Conservation (phyloP, 64 coral and sea anemone genomes). For the Montipora sp. region DNA sequence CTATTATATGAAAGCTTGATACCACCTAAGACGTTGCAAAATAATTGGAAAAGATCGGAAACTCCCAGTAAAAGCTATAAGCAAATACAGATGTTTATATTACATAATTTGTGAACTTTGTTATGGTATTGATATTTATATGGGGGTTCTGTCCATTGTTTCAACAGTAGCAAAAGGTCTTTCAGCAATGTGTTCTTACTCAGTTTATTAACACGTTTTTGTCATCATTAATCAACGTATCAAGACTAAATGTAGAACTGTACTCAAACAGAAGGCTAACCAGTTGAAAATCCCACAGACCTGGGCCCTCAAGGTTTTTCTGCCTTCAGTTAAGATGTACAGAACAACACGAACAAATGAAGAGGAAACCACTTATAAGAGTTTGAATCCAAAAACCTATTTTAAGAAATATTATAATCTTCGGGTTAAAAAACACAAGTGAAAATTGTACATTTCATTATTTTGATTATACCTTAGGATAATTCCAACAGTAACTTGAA, state of each 20-base stretch:
- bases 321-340: constrained; percentile 5
- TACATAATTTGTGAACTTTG: constrained; percentile 7
- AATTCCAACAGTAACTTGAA: not conserved
- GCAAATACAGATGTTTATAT: constrained; percentile 2
- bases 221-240: constrained; percentile 9
- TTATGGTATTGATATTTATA: constrained; percentile 6
- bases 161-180: not conserved
- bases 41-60: constrained; percentile 13
- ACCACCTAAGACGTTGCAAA: constrained; percentile 5
- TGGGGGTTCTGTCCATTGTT: constrained; percentile 8
- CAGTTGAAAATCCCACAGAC: constrained; percentile 12
- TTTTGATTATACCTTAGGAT: constrained; percentile 2
- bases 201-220: constrained; percentile 13
- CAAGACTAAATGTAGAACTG: not conserved
- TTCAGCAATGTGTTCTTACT: not conserved
- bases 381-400: constrained; percentile 10
- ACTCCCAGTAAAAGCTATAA: constrained; percentile 13
- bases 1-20: constrained; percentile 6
- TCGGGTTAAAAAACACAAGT: constrained; percentile 2
- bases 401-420: constrained; percentile 1
- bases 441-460: constrained; percentile 2
- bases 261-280: constrained; percentile 12
- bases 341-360: constrained; percentile 7
- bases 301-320: constrained; percentile 11
- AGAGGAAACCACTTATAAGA: constrained; percentile 16